A percentile compares a stretch with the other conserved stretches of the same genome.
Conservation (phyloP, 92 coral and sea anemone genomes). For the Porites evermanni region DNA sequence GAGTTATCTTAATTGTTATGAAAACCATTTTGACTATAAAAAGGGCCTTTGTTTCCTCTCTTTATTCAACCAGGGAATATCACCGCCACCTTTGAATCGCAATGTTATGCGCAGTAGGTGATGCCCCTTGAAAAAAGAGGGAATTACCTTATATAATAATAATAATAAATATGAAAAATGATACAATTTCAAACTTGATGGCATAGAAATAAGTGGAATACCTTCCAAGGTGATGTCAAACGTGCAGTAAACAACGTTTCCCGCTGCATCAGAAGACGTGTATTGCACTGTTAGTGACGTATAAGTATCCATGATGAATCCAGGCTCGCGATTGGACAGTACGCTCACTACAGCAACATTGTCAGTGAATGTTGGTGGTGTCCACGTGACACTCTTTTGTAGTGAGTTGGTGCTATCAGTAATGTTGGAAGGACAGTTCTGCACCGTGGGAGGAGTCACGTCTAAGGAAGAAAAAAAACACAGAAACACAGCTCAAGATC, state of each 20-base stretch:
- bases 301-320: constrained; percentile 76
- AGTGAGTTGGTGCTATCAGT: constrained; percentile 42
- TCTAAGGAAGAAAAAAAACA: constrained; percentile 49
- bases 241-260: constrained; percentile 75
- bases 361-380: constrained; percentile 89
- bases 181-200: no score
- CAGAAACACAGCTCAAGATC: background rate
- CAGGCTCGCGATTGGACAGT: constrained; percentile 81
- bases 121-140: no score
- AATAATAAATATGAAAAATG: no score
- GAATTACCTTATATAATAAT: no score
- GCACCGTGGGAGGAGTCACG: constrained; percentile 72
- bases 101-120: no score
- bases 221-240: constrained; percentile 83
- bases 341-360: constrained; percentile 81
- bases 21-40: no score
- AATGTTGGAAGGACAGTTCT: constrained; percentile 74
- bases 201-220: constrained; percentile 21
- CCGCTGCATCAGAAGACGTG: constrained; percentile 87
- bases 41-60: no score
- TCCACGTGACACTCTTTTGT: constrained; percentile 73
- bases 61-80: no score
- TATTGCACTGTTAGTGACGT: constrained; percentile 83
- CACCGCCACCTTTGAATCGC: no score
- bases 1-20: no score